phyloP scores from a whole-genome alignment of 2,888 invertebrate species.

The Phalangium opilio region DNA sequence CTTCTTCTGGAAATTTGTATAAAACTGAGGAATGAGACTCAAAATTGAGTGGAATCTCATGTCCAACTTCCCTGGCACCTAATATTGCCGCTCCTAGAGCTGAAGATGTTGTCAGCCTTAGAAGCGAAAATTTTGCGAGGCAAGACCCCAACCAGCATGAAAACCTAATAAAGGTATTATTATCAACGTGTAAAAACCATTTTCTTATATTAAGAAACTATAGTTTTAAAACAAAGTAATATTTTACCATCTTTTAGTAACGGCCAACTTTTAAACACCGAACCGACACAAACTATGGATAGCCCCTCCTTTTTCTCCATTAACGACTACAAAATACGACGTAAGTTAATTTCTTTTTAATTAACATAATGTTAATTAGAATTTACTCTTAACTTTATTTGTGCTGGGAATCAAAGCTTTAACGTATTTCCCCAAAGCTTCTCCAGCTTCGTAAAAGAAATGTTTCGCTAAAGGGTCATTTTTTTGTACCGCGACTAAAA shows the following conservation, averaged over 20 bases:
- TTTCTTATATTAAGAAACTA: background rate
- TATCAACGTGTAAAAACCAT: background rate
- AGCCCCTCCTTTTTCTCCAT: conserved; percentile 42
- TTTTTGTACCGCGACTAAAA: conserved; percentile 39
- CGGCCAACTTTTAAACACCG: conserved; percentile 87
- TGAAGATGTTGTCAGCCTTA: conserved; percentile 53
- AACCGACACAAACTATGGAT: conserved; percentile 76
- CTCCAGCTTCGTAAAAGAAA: conserved; percentile 54
- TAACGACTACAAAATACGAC: conserved; percentile 38
- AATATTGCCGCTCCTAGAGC: conserved; percentile 75
- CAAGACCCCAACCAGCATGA: conserved; percentile 15
- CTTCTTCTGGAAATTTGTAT: too few relatives aligned
- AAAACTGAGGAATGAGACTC: conserved; percentile 8
- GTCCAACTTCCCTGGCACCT: conserved; percentile 53
- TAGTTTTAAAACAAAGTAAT: background rate
- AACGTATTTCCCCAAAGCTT: conserved; percentile 47
- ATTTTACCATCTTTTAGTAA: conserved; percentile 47
- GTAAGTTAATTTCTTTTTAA: too few relatives aligned
- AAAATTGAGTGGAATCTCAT: conserved; percentile 48
- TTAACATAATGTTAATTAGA: too few relatives aligned
- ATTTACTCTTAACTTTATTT: conserved; percentile 32
- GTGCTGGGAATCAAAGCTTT: conserved; percentile 47
- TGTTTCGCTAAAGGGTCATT: conserved; percentile 56
- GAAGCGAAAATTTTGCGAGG: conserved; percentile 43
- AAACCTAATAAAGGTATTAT: conserved; percentile 17